Base-by-base conservation (phyloP, 2,888 invertebrate genomes). In the Drosophila melanosoma region DNA sequence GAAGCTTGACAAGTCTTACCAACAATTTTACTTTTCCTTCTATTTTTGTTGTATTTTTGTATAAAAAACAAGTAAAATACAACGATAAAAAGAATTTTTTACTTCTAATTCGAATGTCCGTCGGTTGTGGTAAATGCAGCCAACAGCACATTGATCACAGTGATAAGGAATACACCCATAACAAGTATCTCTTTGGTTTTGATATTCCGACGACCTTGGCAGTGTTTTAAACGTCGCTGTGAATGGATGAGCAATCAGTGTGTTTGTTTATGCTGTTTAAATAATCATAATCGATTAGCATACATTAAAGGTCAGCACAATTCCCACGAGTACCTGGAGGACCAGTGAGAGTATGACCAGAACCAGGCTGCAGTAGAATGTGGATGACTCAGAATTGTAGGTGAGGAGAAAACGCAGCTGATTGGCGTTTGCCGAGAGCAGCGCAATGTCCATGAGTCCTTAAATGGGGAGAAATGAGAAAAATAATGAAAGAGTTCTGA, bases 401-500 rank as follows among this genome's bases (percentile, higher is more conserved):
- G 94, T 94, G 53, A 96, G 93, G 40, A 96, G 91, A 86, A 95
- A 96, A 58, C 95, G 94, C 60, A 96, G 92, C 82, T 96, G 96
- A 91, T 96, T 96, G 0, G 96, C 95, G 91, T 96, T 96, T 0
- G 96, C 95, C 5, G 96, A 96, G 54, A 96, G 94, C 45, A 96
- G 91, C 0, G 96, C 96, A 45, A 96, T 94, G 83, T 96, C 96
- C 95, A 96, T 95, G 94, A 96, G 95, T 33, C 96, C 96, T 92
- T 3, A 17, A 52, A 38, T 15, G 15, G 8, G 15, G 1, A 23
- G 4, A 23, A 15, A 49, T 49, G 49, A 10, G 10, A 15, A 23
- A 49, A 1, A 26, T 4, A 17, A 23, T 48, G n/a, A n/a, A 42
- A 42, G n/a, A 12, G 3, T 0, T 20, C 1, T 42, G 7, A 20